phyloP scores from a whole-genome alignment of 1,140 invertebrate genomes.

The Phenacoccus solenopsis region DNA sequence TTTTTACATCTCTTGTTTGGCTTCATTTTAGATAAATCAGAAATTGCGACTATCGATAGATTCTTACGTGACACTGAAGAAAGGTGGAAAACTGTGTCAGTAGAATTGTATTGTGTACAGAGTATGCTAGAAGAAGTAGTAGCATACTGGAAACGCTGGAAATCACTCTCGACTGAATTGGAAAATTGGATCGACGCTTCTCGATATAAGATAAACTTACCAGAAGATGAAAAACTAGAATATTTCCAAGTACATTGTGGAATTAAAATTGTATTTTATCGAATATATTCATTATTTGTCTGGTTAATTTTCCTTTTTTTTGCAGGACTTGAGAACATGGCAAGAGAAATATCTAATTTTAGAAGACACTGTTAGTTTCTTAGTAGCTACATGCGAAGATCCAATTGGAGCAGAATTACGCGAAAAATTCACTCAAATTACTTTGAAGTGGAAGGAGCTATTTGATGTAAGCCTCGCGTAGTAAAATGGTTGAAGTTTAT shows the following conservation, averaged over 20 bases:
- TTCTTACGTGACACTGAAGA: constrained; percentile 77
- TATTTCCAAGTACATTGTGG: constrained; percentile 43
- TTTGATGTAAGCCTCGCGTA: constrained; percentile 43
- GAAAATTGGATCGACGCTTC: constrained; percentile 67
- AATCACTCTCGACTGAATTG: constrained; percentile 53
- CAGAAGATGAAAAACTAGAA: constrained; percentile 74
- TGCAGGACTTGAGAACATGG: constrained; percentile 76
- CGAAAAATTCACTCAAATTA: constrained; percentile 55
- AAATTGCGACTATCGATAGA: constrained; percentile 60
- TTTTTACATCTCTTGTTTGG: not conserved
- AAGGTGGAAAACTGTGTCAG: constrained; percentile 78
- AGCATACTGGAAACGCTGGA: constrained; percentile 77
- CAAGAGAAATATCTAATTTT: constrained; percentile 73
- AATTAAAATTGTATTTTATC: not conserved
- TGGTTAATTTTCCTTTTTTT: constrained; percentile 38
- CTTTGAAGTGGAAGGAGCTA: constrained; percentile 63
- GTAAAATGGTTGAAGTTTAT: not conserved
- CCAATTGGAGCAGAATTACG: constrained; percentile 62
- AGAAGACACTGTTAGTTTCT: constrained; percentile 72
- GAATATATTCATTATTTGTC: not conserved
- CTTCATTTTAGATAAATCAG: constrained; percentile 46
- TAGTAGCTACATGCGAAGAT: constrained; percentile 75
- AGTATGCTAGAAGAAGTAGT: constrained; percentile 80
- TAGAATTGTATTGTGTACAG: constrained; percentile 76
- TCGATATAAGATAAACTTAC: constrained; percentile 55